Conservation (phyloP, 1,140 invertebrate genomes). For the Anthonomus grandis region DNA sequence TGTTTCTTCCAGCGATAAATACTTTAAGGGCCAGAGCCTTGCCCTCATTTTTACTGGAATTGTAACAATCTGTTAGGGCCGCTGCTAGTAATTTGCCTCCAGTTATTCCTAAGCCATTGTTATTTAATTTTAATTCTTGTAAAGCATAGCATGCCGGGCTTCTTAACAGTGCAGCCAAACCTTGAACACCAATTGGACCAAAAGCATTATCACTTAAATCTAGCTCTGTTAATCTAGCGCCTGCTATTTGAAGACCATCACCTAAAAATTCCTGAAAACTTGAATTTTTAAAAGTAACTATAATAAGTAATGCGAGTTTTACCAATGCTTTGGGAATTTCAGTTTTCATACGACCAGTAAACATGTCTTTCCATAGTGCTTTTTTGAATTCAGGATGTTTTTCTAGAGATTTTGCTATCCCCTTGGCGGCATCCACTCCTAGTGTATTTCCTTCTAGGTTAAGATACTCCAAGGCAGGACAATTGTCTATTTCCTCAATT, state of each 20-base stretch:
- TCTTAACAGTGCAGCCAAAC: slow-evolving; percentile 79
- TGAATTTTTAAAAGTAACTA: slow-evolving; percentile 1
- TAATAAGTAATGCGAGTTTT: too few species aligned
- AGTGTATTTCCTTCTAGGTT: slow-evolving; percentile 92
- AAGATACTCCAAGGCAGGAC: slow-evolving; percentile 63
- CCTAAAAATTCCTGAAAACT: slow-evolving; percentile 67
- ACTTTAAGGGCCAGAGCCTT: slow-evolving; percentile 70
- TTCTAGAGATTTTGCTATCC: slow-evolving; percentile 76
- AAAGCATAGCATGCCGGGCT: slow-evolving; percentile 81
- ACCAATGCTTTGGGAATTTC: slow-evolving; percentile 92
- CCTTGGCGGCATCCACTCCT: slow-evolving; percentile 82
- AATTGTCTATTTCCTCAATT: slow-evolving; percentile 61
- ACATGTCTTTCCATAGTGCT: slow-evolving; percentile 94
- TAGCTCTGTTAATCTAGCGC: slow-evolving; percentile 76
- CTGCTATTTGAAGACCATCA: slow-evolving; percentile 74
- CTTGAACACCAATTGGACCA: slow-evolving; percentile 91
- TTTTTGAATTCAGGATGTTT: slow-evolving; percentile 73
- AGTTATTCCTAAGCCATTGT: slow-evolving; percentile 91
- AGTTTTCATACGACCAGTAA: slow-evolving; percentile 88
- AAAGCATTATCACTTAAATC: slow-evolving; percentile 98
- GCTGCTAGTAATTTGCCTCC: slow-evolving; percentile 84
- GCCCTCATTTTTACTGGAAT: slow-evolving; percentile 59
- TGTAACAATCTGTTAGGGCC: slow-evolving; percentile 71
- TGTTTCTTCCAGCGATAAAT: slow-evolving; percentile 91
- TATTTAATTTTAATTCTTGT: slow-evolving; percentile 83